Conservation (phyloP, 2,113 vertebrate species). For the Indicator maculatus region DNA sequence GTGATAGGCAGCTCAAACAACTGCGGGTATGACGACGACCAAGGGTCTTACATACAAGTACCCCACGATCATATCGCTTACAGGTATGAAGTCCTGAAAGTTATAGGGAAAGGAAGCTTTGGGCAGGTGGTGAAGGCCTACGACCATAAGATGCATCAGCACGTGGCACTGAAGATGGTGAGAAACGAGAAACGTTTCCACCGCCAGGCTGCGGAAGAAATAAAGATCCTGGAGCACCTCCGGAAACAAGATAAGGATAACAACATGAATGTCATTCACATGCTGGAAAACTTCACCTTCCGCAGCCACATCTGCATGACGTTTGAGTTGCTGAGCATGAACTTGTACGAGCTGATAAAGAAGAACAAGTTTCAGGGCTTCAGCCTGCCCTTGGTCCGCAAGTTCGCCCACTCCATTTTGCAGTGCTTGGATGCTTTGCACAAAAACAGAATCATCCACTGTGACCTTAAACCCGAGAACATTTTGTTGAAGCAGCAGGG, state of each 20-base stretch:
- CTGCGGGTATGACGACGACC: constrained; percentile 93
- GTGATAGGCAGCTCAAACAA: constrained; percentile 94
- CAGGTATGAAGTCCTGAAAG: constrained; percentile 96
- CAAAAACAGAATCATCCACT: constrained; percentile 99
- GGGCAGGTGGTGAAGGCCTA: constrained; percentile 99
- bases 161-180: constrained; percentile 98
- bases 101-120: constrained; percentile 98
- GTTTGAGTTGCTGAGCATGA: constrained; percentile 98
- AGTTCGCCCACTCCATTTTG: constrained; percentile 97
- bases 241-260: constrained; percentile 97
- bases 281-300: constrained; percentile 99
- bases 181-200: constrained; percentile 99
- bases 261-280: constrained; percentile 98
- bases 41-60: constrained; percentile 96
- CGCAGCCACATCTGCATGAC: constrained; percentile 99
- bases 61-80: constrained; percentile 95
- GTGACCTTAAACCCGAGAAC: constrained; percentile 99
- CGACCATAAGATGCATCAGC: constrained; percentile 92
- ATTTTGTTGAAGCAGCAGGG: constrained; percentile 98
- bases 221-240: constrained; percentile 95
- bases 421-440: constrained; percentile 98
- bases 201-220: constrained; percentile 97
- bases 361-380: constrained; percentile 99
- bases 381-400: constrained; percentile 95
- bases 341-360: constrained; percentile 98